Evolutionary conservation across 1,140 invertebrate genomes (phyloP).

Genomic region (Drosophila aff.): DNA sequence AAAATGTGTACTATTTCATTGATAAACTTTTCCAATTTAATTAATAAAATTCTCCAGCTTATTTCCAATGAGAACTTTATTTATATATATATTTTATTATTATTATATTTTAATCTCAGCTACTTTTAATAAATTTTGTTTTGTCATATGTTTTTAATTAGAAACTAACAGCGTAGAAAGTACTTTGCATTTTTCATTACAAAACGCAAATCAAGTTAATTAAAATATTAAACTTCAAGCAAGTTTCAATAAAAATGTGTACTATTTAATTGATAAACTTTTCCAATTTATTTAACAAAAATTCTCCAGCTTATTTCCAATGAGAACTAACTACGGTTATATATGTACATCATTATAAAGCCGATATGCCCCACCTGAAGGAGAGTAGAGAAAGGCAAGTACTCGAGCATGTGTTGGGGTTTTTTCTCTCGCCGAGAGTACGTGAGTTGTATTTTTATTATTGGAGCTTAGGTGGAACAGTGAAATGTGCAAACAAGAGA

Average conservation of each 20-base stretch:
- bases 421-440: constrained; percentile 31
- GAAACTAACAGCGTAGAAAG: background rate
- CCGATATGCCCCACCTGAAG: background rate
- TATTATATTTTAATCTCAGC: background rate
- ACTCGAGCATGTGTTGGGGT: constrained; percentile 2
- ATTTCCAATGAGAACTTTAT: background rate
- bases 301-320: background rate
- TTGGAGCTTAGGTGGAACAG: constrained; percentile 30
- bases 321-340: background rate
- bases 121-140: too few species aligned
- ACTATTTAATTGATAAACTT: background rate
- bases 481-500: constrained; percentile 30
- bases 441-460: constrained; percentile 46
- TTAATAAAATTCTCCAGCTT: background rate
- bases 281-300: background rate
- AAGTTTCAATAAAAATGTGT: too few species aligned
- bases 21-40: background rate
- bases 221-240: too few species aligned
- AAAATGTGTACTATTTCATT: background rate
- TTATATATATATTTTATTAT: too few species aligned
- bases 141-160: background rate
- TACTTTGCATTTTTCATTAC: background rate
- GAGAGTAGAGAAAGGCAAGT: background rate
- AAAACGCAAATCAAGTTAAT: background rate
- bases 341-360: background rate